Evolutionary conservation across 1,140 invertebrate genomes (phyloP), one percentile per base, ranked within the genome.

Genomic region (Drosophila santomea): DNA sequence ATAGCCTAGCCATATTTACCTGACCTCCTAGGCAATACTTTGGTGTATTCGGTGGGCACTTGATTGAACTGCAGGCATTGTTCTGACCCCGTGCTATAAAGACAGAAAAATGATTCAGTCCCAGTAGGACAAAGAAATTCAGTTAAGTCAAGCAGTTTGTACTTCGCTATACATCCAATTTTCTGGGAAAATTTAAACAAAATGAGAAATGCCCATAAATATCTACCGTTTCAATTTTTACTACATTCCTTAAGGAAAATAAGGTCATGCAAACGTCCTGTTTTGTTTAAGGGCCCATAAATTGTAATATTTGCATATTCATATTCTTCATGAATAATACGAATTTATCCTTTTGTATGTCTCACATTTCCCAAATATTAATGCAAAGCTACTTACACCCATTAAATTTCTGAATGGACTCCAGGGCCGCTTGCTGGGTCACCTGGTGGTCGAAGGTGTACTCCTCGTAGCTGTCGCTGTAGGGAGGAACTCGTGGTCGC

Each of bases 11-110:
- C 12, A 48, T n/a, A 48, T 41, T 58, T 59, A 75, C 73, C 73
- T 75, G 60, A 14, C 77, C 80, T 68, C 94, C 93, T 28, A 92
- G 78, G 75, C 95, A 95, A 84, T 95, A 95, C 44, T 88, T 93
- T 61, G 93, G 93, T 89, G 95, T 94, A 47, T 93, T 86, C 38
- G 78, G 66, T 28, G 93, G 94, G 80, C 95, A 95, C 7, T 72
- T 52, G 0, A 86, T 59, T 0, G 85, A 78, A 23, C 71, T 82
- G 69, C 90, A 91, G 43, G 80, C 68, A 52, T 73, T 88, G 28
- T 72, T 50, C 1, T 54, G 41, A 11, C 52, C 62, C 41, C 58
- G 55, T 35, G 69, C 81, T 85, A 23, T 8, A 71, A 47, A 47
- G 45, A 45, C 7, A 15, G 43, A 7, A 32, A 32, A 8, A 35